Conservation (phyloP, 2,113 vertebrate genomes). For the Boleophthalmus pectinirostris region DNA sequence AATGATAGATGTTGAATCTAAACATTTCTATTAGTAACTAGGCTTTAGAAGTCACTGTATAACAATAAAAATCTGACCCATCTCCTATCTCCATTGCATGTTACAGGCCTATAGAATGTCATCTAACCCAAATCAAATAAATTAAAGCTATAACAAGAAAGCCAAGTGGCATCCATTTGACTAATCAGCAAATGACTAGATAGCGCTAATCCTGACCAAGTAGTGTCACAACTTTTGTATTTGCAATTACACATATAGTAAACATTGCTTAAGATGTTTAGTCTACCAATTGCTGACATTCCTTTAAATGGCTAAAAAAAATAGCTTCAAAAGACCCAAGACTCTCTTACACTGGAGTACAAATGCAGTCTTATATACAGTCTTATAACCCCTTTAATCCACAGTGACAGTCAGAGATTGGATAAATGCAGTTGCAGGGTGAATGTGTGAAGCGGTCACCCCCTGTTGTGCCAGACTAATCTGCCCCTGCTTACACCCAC, state of each 20-base stretch:
- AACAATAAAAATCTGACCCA: too few species aligned
- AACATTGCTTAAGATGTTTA: neutral
- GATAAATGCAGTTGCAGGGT: constrained; percentile 7
- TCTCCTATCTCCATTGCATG: too few species aligned
- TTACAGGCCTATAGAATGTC: too few species aligned
- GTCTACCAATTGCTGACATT: neutral
- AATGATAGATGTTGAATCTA: too few species aligned
- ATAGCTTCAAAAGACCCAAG: neutral
- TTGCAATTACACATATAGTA: neutral
- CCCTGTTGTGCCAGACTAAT: constrained; percentile 47
- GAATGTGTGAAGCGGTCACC: constrained; percentile 18
- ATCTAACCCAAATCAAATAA: too few species aligned
- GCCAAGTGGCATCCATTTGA: neutral
- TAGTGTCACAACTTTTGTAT: neutral
- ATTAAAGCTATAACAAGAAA: too few species aligned
- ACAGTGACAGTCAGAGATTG: neutral
- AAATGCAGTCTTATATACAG: neutral
- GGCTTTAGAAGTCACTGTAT: too few species aligned
- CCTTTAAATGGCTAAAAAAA: neutral
- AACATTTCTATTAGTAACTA: too few species aligned
- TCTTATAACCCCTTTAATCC: neutral
- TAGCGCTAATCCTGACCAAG: too few species aligned
- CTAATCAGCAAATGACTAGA: neutral
- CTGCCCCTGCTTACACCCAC: constrained; percentile 20
- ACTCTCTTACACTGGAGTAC: neutral